phyloP scores from a whole-genome alignment of 2,113 vertebrate genomes.

The Bettongia penicillata region DNA sequence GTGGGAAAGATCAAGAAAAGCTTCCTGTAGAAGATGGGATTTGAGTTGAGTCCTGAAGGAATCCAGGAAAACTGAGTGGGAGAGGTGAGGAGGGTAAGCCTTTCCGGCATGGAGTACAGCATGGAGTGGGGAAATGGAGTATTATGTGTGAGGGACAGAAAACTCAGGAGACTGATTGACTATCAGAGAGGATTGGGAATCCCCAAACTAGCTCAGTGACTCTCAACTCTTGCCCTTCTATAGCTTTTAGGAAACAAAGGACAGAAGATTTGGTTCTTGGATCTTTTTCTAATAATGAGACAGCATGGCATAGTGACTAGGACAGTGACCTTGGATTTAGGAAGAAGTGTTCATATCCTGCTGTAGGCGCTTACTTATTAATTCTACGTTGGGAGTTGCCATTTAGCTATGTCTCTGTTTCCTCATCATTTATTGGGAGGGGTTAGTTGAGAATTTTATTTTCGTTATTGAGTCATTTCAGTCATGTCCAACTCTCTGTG shows the following conservation, averaged over 20 bases:
- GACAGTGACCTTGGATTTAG: neutral
- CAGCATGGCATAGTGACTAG: neutral
- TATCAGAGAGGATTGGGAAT: neutral
- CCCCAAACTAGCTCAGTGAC: neutral
- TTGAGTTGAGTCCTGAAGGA: neutral
- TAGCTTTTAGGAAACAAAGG: neutral
- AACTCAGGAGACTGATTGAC: rapidly evolving
- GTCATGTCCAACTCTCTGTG: too few relatives aligned
- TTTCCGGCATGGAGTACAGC: neutral
- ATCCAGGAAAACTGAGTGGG: neutral
- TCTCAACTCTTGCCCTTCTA: neutral
- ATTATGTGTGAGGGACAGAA: neutral
- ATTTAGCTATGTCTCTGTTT: neutral
- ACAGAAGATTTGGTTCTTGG: neutral
- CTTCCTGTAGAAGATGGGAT: neutral
- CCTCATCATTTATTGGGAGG: neutral
- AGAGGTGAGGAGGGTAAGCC: neutral
- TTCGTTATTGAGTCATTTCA: too few relatives aligned
- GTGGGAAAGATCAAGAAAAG: neutral
- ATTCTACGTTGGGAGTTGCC: too few relatives aligned
- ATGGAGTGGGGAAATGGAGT: neutral
- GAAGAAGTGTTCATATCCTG: neutral
- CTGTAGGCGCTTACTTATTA: neutral
- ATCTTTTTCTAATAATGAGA: neutral
- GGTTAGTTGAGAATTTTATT: neutral